A percentile compares a stretch with the other conserved stretches of the same genome.
phyloP scores from a whole-genome alignment of 1,140 invertebrate genomes.

The Drosophila willistoni region DNA sequence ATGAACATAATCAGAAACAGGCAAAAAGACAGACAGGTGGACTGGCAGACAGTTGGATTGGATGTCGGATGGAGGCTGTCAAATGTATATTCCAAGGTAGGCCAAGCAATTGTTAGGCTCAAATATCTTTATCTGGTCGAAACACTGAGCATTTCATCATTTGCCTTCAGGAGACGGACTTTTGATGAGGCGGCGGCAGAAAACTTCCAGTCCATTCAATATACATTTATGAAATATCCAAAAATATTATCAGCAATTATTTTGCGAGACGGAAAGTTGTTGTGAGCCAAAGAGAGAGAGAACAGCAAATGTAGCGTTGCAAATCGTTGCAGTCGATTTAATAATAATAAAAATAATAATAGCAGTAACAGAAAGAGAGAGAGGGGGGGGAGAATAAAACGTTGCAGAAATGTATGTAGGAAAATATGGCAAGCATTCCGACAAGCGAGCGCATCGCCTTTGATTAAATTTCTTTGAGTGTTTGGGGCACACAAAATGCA shows the following conservation, averaged over 20 bases:
- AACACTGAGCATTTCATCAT: constrained; percentile 22
- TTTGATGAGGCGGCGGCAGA: background rate
- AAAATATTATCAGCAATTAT: constrained; percentile 59
- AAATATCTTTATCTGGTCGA: constrained; percentile 3
- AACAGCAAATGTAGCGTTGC: constrained; percentile 18
- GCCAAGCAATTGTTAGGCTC: constrained; percentile 6
- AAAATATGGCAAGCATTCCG: constrained; percentile 54
- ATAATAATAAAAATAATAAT: constrained; percentile 50
- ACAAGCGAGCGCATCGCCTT: constrained; percentile 40
- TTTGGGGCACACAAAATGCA: constrained; percentile 78
- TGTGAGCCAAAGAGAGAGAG: background rate
- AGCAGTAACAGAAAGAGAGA: constrained; percentile 9
- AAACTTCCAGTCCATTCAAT: constrained; percentile 20
- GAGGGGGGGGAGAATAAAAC: constrained; percentile 1
- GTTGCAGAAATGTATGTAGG: constrained; percentile 5
- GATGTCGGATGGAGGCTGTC: too few species aligned
- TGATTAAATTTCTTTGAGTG: constrained; percentile 81
- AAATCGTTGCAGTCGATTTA: constrained; percentile 64
- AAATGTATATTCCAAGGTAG: background rate
- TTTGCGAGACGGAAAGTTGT: constrained; percentile 16
- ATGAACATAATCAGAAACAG: constrained; percentile 5
- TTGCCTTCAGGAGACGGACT: constrained; percentile 28
- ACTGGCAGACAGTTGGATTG: background rate
- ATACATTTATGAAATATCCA: constrained; percentile 36
- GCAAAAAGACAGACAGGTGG: constrained; percentile 2